Evolutionary conservation across 2,113 vertebrate species (phyloP).

Genomic region (Dromaius novaehollandiae): DNA sequence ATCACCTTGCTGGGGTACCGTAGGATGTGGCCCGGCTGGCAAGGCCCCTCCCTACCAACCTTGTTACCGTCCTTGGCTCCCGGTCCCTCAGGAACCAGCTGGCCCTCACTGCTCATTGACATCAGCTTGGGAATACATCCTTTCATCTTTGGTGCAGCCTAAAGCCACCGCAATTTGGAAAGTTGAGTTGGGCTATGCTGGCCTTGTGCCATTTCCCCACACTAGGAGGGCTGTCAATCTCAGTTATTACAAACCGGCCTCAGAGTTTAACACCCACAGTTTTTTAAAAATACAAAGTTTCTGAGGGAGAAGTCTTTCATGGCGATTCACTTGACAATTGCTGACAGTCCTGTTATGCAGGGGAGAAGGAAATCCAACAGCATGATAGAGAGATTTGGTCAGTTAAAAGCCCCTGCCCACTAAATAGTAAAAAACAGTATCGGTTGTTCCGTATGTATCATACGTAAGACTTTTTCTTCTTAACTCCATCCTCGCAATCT

Average conservation of each 20-base stretch:
- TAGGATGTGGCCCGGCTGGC: neutral
- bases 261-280: neutral
- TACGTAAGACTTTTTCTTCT: neutral
- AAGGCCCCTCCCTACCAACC: neutral
- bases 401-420: neutral
- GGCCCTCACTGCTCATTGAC: fast-evolving
- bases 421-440: neutral
- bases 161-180: neutral
- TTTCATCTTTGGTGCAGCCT: neutral
- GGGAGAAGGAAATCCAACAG: neutral
- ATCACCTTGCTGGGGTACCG: neutral
- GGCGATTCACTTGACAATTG: neutral
- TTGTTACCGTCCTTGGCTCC: neutral
- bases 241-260: neutral
- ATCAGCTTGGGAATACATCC: neutral
- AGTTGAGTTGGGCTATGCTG: neutral
- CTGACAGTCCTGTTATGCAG: neutral
- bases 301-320: neutral
- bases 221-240: neutral
- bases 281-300: neutral
- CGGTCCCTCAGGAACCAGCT: fast-evolving
- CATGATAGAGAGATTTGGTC: neutral
- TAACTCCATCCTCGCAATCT: neutral
- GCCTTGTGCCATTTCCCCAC: neutral
- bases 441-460: neutral